These are phyloP conservation scores for Acipenser oxyrinchus DNA, from an alignment of 2,797 vertebrate genomes.

Conservation along the genomic window DNA sequence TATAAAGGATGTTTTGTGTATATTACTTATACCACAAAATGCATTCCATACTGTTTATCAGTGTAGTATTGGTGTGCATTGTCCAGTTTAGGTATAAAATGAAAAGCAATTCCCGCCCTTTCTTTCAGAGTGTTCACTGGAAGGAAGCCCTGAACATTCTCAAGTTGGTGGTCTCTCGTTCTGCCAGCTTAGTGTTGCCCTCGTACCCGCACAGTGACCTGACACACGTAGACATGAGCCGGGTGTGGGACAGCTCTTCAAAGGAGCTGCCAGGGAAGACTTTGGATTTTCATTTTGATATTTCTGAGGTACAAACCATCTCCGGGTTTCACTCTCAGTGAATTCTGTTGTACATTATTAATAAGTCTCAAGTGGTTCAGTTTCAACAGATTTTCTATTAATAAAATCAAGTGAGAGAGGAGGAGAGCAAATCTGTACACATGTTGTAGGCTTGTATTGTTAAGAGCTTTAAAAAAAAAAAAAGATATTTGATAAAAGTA, in stretches of 20 bases:
- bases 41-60: too few species aligned
- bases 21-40: too few species aligned
- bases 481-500: too few species aligned
- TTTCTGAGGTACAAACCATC: constrained; percentile 76
- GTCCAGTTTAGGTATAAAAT: too few species aligned
- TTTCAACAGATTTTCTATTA: constrained; percentile 5
- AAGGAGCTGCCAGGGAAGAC: constrained; percentile 96
- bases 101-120: background rate
- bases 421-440: background rate
- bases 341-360: background rate
- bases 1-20: too few species aligned
- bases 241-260: constrained; percentile 87
- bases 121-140: constrained; percentile 84
- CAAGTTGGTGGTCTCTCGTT: constrained; percentile 92
- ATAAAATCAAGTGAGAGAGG: background rate
- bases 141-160: constrained; percentile 92
- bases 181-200: constrained; percentile 87
- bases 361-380: too few species aligned
- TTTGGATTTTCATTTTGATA: constrained; percentile 95
- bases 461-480: too few species aligned
- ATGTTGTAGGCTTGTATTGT: background rate
- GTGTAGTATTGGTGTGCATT: too few species aligned
- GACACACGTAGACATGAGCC: constrained; percentile 88
- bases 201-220: constrained; percentile 81
- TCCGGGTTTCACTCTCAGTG: background rate